Base-by-base conservation (phyloP, 2,888 invertebrate species). In the Lasiommata megera region DNA sequence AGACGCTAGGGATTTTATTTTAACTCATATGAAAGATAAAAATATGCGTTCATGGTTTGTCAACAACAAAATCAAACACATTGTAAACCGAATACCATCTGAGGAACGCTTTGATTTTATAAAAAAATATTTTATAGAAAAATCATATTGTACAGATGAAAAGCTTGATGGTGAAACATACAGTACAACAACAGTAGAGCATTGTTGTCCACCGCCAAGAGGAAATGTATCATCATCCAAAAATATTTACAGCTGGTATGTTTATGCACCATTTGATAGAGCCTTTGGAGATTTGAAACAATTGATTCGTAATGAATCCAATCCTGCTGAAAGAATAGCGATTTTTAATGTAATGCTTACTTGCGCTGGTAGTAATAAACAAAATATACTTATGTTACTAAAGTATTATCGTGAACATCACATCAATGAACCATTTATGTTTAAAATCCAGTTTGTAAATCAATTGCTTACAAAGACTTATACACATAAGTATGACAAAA, bases 241-340 rank as follows among this genome's bases (percentile, higher is more conserved):
- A 34, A 61, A 66, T 29, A 58, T 64, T 53, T 73, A 81, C 55
- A 41, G 68, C 8, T 86, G 84, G 83, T 86, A 84, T 60, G 67
- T 66, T 36, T 80, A 76, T 64, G 79, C 82, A 1, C 71, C 76
- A 31, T 86, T 86, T 63, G 67, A 73, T 53, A 64, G 62, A 2
- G 84, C 86, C 9, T 80, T 84, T 63, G 50, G 60, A 9, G 79
- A 80, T 56, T 62, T 87, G 16, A 79, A 76, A 56, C 79, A 79
- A 63, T 51, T 78, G 3, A 76, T 85, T 56, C 74, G 72, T 1
- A 37, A 66, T 0, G 84, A 84, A 63, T 77, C 77, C 0, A 70
- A 72, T 18, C 72, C 82, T 2, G 62, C 61, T n/a, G 77, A 79
- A 61, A 72, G 84, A 61, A 61, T 63, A 54, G 58, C 56, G 9